These are phyloP conservation scores for Melanargia galathea DNA, from an alignment of 2,888 invertebrate genomes.

Conservation along the genomic window DNA sequence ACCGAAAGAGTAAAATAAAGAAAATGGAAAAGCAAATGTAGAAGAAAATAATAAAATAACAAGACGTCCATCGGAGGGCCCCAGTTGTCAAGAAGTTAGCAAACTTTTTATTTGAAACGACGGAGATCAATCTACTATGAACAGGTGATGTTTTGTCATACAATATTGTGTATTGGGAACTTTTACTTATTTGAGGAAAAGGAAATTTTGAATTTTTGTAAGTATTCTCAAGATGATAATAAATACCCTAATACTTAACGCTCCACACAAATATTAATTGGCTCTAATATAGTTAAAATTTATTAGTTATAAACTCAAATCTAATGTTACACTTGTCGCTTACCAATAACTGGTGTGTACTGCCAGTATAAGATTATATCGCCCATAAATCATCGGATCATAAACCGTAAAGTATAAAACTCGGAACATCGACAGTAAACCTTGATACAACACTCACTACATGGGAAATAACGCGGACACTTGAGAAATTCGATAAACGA, in stretches of 20 bases:
- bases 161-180: slow-evolving; percentile 20
- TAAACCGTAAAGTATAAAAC: slow-evolving; percentile 28
- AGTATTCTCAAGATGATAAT: no score
- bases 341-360: slow-evolving; percentile 17
- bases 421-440: slow-evolving; percentile 37
- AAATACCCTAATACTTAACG: no score
- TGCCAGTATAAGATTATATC: slow-evolving; percentile 28
- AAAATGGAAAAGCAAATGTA: neutral
- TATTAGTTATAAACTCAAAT: slow-evolving; percentile 24
- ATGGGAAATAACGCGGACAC: slow-evolving; percentile 30
- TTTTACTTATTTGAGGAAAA: slow-evolving; percentile 15
- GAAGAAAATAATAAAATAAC: slow-evolving; percentile 26
- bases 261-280: neutral
- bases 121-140: slow-evolving; percentile 37
- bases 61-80: slow-evolving; percentile 25
- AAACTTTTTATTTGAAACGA: slow-evolving; percentile 40
- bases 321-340: slow-evolving; percentile 35
- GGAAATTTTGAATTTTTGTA: no score
- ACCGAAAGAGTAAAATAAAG: neutral
- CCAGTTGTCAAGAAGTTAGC: slow-evolving; percentile 35
- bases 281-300: slow-evolving; percentile 3
- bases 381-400: slow-evolving; percentile 35
- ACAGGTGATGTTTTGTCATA: slow-evolving; percentile 32
- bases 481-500: slow-evolving; percentile 16
- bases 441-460: slow-evolving; percentile 21